A percentile compares a stretch with the other conserved stretches of the same genome.
These are phyloP conservation scores for Diglossa cyanea DNA, from an alignment of 2,797 vertebrate species.

Conservation along the genomic window DNA sequence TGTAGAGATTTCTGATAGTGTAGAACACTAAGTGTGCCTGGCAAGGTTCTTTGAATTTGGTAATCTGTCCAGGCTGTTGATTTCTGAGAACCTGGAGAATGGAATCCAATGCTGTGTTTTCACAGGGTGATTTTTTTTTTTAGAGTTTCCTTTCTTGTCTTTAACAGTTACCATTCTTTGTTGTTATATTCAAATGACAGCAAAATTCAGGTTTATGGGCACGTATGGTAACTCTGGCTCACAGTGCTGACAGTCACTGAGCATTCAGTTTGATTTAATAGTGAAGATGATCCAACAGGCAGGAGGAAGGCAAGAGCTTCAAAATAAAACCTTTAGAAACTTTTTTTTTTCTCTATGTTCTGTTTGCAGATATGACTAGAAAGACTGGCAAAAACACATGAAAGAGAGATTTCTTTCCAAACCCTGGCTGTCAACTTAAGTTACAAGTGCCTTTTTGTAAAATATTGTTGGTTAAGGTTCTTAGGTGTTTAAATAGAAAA, in stretches of 20 bases:
- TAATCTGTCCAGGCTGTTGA: not conserved
- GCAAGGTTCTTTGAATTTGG: not conserved
- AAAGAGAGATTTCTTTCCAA: constrained; percentile 1
- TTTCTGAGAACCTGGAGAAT: not conserved
- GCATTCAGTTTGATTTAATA: not conserved
- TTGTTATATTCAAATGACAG: not conserved
- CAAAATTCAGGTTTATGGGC: not conserved
- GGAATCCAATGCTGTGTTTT: not conserved
- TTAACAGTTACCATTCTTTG: not conserved
- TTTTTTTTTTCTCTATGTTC: not conserved
- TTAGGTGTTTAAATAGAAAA: constrained; percentile 10
- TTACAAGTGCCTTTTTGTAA: not conserved
- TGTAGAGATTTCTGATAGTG: not conserved
- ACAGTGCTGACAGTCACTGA: not conserved
- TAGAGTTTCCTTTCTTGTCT: not conserved
- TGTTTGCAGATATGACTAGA: not conserved
- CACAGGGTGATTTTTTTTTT: not conserved
- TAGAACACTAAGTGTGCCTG: not conserved
- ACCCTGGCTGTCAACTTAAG: not conserved
- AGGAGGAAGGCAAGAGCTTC: not conserved
- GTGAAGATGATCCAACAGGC: not conserved
- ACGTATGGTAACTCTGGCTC: fast-evolving
- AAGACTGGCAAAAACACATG: not conserved
- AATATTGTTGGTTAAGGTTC: not conserved
- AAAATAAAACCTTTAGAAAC: not conserved